Evolutionary conservation across 2,113 vertebrate species (phyloP), one percentile per base, ranked within the genome.

Genomic region (Ptilorrhoa leucosticta): DNA sequence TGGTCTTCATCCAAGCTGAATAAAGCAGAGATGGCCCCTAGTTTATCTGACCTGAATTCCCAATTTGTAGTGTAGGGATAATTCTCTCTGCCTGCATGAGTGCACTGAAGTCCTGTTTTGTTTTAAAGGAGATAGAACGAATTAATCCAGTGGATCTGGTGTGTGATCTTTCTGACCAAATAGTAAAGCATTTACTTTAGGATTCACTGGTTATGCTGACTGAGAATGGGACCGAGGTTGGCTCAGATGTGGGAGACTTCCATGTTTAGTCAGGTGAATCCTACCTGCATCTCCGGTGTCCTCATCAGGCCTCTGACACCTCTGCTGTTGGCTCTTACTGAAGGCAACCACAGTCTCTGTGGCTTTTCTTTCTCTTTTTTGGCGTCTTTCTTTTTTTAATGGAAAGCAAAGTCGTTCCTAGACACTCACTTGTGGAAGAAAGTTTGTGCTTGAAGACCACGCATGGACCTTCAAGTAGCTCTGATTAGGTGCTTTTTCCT

Each of bases 101-200:
- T 19, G 15, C 19, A 22, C 22, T 24, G 10, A 61, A 12, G 19
- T 60, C 28, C 23, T 80, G 0, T 31, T 88, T 70, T 70, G 22
- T 70, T 69, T 66, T 57, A 45, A 61, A 66, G 39, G n/a, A 57
- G 17, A 10, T 50, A 24, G 2, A 53, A 35, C 0, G 0, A 42
- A 64, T 54, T 7, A 42, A 64, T 31, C 19, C 21, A 28, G 7
- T 79, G 13, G 45, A 44, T 50, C 51, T 94, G 31, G 8, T 33
- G 15, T 60, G 31, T 5, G 0, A 30, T 45, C 24, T 39, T 92
- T 80, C 66, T 86, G 40, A 33, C 23, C 33, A 58, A 42, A 35
- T 50, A 30, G 3, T 31, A 45, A 82, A 72, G 15, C 22, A n/a
- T 47, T 87, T 80, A 51, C 30, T 72, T 72, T 9, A 64, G 48